phyloP scores from a whole-genome alignment of 2,113 vertebrate species.

The pig (Sus scrofa) region DNA sequence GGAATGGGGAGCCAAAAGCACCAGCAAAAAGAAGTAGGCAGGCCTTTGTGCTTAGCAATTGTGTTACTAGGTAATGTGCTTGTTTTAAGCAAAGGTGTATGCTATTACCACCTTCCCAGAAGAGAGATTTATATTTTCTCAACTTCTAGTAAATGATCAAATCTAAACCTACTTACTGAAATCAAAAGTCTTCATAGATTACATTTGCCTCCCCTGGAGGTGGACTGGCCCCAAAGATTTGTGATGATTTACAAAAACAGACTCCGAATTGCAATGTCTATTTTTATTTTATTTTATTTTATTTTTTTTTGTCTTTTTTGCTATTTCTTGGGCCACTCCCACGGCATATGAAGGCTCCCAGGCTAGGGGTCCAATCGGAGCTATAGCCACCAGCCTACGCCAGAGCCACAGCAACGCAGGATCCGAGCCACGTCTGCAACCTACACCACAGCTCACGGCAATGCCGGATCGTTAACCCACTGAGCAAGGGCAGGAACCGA shows the following conservation, averaged over 20 bases:
- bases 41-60: constrained; percentile 51
- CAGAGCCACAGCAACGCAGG: too few relatives aligned
- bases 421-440: too few relatives aligned
- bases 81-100: neutral
- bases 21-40: neutral
- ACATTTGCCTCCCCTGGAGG: neutral
- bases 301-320: too few relatives aligned
- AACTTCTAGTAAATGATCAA: constrained; percentile 55
- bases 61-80: neutral
- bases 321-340: too few relatives aligned
- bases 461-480: too few relatives aligned
- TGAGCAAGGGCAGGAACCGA: too few relatives aligned
- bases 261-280: neutral
- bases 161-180: neutral
- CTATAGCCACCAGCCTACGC: too few relatives aligned
- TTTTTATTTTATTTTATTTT: too few relatives aligned
- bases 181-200: neutral
- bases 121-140: constrained; percentile 52
- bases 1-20: neutral
- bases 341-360: too few relatives aligned
- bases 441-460: too few relatives aligned
- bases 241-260: neutral
- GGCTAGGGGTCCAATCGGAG: too few relatives aligned
- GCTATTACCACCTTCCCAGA: neutral
- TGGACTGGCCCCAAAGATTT: neutral